Conservation (phyloP, 2,113 vertebrate species). For the Tonatia bakeri region DNA sequence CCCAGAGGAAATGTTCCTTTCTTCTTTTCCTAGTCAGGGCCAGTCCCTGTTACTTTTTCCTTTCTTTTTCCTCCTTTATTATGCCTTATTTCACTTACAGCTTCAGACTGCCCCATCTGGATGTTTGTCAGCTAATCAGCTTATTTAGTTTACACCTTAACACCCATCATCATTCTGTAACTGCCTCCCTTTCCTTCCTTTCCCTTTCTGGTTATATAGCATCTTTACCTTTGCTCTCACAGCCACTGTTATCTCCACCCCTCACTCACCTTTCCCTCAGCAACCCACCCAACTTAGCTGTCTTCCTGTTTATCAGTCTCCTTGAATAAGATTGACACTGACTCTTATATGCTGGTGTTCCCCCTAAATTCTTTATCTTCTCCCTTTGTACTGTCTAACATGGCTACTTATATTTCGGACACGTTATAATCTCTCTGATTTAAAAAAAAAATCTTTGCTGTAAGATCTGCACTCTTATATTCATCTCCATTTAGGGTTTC, state of each 20-base stretch:
- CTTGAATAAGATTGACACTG: neutral
- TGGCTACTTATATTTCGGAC: neutral
- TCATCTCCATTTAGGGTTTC: neutral
- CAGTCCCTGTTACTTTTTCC: neutral
- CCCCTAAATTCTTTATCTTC: neutral
- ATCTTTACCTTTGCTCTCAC: neutral
- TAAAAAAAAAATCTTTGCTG: neutral
- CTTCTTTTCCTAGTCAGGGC: neutral
- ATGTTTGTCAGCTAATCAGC: neutral
- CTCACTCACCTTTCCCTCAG: neutral
- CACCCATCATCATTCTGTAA: neutral
- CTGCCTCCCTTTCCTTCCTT: neutral
- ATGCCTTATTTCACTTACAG: neutral
- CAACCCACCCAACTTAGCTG: neutral
- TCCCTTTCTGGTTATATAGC: neutral
- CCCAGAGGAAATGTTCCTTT: neutral
- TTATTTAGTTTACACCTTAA: neutral
- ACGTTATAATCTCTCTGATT: neutral
- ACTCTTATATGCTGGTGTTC: neutral
- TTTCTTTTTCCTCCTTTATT: neutral
- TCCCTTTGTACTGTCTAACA: neutral
- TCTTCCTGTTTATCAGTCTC: neutral
- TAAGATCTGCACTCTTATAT: neutral
- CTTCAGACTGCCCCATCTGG: neutral
- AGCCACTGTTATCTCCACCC: neutral